Evolutionary conservation across 2,113 vertebrate genomes (phyloP), one percentile per base, ranked within the genome.

Genomic region (Callionymus lyra): DNA sequence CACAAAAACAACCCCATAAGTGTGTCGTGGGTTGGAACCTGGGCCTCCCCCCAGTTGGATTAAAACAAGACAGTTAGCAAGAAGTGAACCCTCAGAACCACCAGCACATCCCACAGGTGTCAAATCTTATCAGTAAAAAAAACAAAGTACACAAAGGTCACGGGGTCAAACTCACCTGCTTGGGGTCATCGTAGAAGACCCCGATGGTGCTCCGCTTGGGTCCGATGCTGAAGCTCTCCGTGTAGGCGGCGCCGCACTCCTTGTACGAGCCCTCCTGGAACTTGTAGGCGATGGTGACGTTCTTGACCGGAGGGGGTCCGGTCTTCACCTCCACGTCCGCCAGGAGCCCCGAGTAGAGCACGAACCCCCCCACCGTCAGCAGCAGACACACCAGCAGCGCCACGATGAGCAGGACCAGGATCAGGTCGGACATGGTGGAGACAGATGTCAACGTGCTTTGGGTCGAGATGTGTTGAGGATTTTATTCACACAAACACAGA

Each of bases 111-210:
- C 21, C 21, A 8, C 21, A 27, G 8, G 8, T 56, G 31, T 15
- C 13, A 41, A 31, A 48, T 35, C 31, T 70, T 55, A 63, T 68
- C 63, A 37, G 53, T 33, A 48, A 31, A 27, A 4, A 27, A 4
- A 8, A 53, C 59, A 57, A 53, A 62, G 56, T 42, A 21, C 60
- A 40, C 0, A 6, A 34, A 9, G 13, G 40, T 40, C 56, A 59
- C 3, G 46, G 41, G 41, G 41, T 46, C 54, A 47, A 10, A 86
- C 88, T 90, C 82, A 98, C 95, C 91, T 86, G 79, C 34, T 86
- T 86, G 44, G 91, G 91, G 70, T 90, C 88, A 82, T 98, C 92
- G 1, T 98, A 98, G 77, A 89, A 97, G 58, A 98, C 50, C 0
- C 84, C 89, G 1, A 98, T 84, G 59, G 86, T 83, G 40, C 49